These are phyloP conservation scores for Dasypogon diadema DNA, from an alignment of 2,888 invertebrate genomes.

Conservation along the genomic window DNA sequence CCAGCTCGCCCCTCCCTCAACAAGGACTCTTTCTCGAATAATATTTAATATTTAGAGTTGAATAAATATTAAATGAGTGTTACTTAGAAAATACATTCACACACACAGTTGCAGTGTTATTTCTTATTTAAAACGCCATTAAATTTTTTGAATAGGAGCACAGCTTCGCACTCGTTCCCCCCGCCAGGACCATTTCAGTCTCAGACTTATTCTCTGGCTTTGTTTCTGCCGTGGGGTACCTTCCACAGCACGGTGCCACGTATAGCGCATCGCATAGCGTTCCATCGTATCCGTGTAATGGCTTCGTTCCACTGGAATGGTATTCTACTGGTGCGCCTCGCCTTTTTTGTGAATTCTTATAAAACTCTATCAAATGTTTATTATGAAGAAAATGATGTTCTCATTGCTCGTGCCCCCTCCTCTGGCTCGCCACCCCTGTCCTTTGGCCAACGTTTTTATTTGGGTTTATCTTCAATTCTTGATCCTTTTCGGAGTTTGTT, in stretches of 20 bases:
- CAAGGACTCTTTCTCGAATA: slow-evolving; percentile 64
- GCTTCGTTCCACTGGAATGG: slow-evolving; percentile 22
- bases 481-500: slow-evolving; percentile 48
- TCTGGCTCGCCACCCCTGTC: not conserved
- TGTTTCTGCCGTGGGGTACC: slow-evolving; percentile 36
- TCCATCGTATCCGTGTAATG: slow-evolving; percentile 12
- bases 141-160: slow-evolving; percentile 51
- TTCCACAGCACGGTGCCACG: not conserved
- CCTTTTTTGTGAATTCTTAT: slow-evolving; percentile 47
- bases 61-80: slow-evolving; percentile 69
- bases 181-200: slow-evolving; percentile 3
- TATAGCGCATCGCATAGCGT: not conserved
- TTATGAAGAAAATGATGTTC: slow-evolving; percentile 48
- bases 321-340: slow-evolving; percentile 18
- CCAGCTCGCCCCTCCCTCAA: slow-evolving; percentile 49
- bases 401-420: not conserved
- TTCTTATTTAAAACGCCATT: slow-evolving; percentile 51
- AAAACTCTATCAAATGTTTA: slow-evolving; percentile 50
- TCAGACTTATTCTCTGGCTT: slow-evolving; percentile 6
- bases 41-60: slow-evolving; percentile 70
- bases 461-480: slow-evolving; percentile 48
- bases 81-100: slow-evolving; percentile 65
- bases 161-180: not conserved
- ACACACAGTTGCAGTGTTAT: slow-evolving; percentile 42
- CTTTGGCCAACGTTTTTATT: slow-evolving; percentile 32